Conservation (phyloP, 2,888 invertebrate genomes). For the Pilophorus perplexus region DNA sequence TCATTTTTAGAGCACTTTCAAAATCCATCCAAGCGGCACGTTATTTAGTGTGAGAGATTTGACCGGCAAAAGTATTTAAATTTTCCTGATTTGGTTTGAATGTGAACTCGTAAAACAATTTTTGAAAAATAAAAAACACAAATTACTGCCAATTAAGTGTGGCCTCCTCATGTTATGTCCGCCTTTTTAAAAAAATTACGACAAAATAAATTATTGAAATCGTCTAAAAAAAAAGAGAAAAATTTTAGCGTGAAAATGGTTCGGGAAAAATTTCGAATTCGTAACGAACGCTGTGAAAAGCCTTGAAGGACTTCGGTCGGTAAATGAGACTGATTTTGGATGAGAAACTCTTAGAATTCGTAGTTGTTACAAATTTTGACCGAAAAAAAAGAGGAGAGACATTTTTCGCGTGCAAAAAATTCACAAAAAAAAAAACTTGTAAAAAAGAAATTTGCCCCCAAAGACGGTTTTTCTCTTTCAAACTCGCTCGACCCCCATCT, state of each 20-base stretch:
- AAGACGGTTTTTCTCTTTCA: too few species aligned
- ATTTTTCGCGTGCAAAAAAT: neutral
- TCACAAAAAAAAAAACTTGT: too few species aligned
- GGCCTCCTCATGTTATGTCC: slow-evolving; percentile 32
- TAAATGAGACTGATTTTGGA: slow-evolving; percentile 47
- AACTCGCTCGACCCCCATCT: too few species aligned
- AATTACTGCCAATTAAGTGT: slow-evolving; percentile 39
- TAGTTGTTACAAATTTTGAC: slow-evolving; percentile 31
- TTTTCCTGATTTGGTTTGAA: too few species aligned
- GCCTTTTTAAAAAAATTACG: slow-evolving; percentile 18
- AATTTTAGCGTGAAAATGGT: slow-evolving; percentile 4
- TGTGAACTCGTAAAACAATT: too few species aligned
- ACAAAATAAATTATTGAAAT: neutral
- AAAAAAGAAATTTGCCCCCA: too few species aligned
- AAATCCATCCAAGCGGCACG: too few species aligned
- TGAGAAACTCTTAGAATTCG: slow-evolving; percentile 44
- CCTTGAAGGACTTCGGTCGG: slow-evolving; percentile 45
- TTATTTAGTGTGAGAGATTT: too few species aligned
- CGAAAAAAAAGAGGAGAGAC: neutral
- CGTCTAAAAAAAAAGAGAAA: neutral
- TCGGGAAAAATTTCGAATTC: slow-evolving; percentile 23
- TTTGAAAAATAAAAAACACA: too few species aligned
- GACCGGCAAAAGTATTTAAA: too few species aligned
- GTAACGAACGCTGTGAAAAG: slow-evolving; percentile 47
- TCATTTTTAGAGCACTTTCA: too few species aligned